phyloP scores from a whole-genome alignment of 2,888 invertebrate species.

The Stomorhina lunata region DNA sequence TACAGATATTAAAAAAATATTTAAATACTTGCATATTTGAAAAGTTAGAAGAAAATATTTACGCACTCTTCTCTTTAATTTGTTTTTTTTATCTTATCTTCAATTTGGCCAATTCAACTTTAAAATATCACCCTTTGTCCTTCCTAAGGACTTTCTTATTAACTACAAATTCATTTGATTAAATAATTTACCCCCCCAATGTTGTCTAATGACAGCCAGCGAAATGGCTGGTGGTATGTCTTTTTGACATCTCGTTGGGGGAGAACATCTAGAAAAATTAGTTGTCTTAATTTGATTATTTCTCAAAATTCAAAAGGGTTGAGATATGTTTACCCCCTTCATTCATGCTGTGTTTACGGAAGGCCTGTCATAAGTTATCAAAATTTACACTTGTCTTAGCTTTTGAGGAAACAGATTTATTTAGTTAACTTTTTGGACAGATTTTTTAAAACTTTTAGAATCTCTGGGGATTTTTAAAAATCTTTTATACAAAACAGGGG shows the following conservation, averaged over 20 bases:
- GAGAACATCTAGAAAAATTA: conserved; percentile 27
- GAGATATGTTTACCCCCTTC: background rate
- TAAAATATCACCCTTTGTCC: background rate
- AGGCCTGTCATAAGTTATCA: conserved; percentile 10
- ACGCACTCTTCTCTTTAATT: too few relatives aligned
- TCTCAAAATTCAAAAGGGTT: conserved; percentile 2
- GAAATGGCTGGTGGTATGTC: background rate
- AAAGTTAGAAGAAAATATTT: too few relatives aligned
- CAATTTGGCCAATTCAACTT: background rate
- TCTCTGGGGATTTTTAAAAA: background rate
- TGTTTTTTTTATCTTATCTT: background rate
- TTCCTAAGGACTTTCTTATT: background rate
- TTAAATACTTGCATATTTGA: too few relatives aligned
- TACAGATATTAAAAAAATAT: too few relatives aligned
- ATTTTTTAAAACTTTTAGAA: background rate
- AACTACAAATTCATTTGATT: conserved; percentile 17
- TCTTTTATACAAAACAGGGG: too few relatives aligned
- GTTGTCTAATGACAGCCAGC: background rate
- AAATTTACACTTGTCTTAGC: background rate
- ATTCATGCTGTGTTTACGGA: background rate
- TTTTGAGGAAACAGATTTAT: too few relatives aligned
- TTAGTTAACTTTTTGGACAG: background rate
- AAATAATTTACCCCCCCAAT: background rate
- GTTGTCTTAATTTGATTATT: conserved; percentile 4
- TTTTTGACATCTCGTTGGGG: background rate